These are phyloP conservation scores for Alexandromys fortis DNA, from an alignment of 2,113 vertebrate genomes.

Conservation along the genomic window DNA sequence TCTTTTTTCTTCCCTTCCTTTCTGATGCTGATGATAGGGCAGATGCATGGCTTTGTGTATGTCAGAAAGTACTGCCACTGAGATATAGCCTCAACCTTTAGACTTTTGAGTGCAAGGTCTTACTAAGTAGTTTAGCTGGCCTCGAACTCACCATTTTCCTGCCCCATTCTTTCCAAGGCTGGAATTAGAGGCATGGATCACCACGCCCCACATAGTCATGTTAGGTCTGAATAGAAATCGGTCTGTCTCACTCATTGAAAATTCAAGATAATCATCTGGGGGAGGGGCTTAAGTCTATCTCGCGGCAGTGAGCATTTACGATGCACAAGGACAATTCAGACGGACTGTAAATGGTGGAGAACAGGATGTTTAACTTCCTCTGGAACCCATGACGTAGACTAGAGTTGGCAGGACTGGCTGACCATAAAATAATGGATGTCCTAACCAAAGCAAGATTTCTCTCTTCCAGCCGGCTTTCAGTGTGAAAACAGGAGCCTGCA, in stretches of 20 bases:
- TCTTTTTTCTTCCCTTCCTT: not conserved
- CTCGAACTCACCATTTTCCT: not conserved
- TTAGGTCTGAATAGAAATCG: not conserved
- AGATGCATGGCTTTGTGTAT: not conserved
- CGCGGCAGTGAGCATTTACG: not conserved
- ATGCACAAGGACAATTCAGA: not conserved
- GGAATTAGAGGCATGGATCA: not conserved
- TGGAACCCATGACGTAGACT: not conserved
- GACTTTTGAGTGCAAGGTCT: not conserved
- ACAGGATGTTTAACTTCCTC: slow-evolving; percentile 41
- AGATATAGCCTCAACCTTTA: not conserved
- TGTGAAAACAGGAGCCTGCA: not conserved
- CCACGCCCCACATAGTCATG: not conserved
- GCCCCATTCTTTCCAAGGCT: not conserved
- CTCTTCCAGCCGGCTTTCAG: not conserved
- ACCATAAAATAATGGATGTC: slow-evolving; percentile 30
- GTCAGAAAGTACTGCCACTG: not conserved
- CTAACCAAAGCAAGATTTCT: not conserved
- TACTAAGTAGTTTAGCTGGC: not conserved
- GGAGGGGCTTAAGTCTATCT: not conserved
- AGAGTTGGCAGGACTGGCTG: not conserved
- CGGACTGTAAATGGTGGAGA: not conserved
- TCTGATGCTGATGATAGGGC: not conserved
- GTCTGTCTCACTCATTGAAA: not conserved
- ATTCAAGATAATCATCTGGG: not conserved